Percentiles rank a stretch among this genome's conserved stretches.
These are phyloP conservation scores for Eudemis profundana DNA, from an alignment of 2,888 invertebrate genomes.

Conservation along the genomic window DNA sequence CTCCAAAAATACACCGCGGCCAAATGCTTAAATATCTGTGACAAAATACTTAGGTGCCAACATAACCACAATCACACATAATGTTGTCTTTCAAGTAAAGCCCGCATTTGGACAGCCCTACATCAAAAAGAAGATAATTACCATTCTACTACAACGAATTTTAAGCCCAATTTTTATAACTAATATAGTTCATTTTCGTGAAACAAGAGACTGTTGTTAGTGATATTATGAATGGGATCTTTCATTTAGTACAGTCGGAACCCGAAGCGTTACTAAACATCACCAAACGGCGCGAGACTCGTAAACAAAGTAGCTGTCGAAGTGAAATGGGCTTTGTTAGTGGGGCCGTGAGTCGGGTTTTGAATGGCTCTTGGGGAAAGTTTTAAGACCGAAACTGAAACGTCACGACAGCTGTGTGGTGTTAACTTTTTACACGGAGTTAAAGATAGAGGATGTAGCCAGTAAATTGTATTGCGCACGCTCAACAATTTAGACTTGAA, in stretches of 20 bases:
- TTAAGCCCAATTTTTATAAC: neutral
- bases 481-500: too few relatives aligned
- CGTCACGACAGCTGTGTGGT: slow-evolving; percentile 43
- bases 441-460: slow-evolving; percentile 26
- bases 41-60: slow-evolving; percentile 44
- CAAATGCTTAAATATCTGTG: slow-evolving; percentile 39
- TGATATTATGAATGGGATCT: slow-evolving; percentile 16
- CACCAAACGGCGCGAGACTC: slow-evolving; percentile 39
- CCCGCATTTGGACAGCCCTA: slow-evolving; percentile 24
- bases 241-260: slow-evolving; percentile 44
- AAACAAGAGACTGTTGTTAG: neutral
- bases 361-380: slow-evolving; percentile 22
- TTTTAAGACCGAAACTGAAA: slow-evolving; percentile 44
- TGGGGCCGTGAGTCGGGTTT: slow-evolving; percentile 11
- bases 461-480: neutral
- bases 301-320: slow-evolving; percentile 35
- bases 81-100: slow-evolving; percentile 43
- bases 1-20: slow-evolving; percentile 35
- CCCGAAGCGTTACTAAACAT: slow-evolving; percentile 43
- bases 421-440: slow-evolving; percentile 37
- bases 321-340: slow-evolving; percentile 21
- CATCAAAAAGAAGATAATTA: slow-evolving; percentile 1
- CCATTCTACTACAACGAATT: neutral
- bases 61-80: slow-evolving; percentile 43
- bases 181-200: neutral